phyloP scores from a whole-genome alignment of 2,888 invertebrate genomes.

The Agrochola lychnidis region DNA sequence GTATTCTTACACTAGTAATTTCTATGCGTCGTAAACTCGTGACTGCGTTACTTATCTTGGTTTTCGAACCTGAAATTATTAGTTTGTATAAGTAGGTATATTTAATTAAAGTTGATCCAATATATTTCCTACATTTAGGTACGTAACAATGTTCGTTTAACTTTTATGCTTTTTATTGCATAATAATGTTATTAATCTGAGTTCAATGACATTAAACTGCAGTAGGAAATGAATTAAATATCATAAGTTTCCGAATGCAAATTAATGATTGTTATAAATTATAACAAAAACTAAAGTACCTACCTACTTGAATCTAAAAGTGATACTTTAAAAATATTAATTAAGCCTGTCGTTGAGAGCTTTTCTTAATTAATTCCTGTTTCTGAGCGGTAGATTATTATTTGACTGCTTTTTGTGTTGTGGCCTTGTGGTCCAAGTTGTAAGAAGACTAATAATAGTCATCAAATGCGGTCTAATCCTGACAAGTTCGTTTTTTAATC shows the following conservation, averaged over 20 bases:
- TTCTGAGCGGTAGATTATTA: constrained; percentile 5
- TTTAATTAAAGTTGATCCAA: no score
- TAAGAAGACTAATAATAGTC: not conserved
- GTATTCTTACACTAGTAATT: no score
- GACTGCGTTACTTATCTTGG: not conserved
- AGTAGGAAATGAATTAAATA: constrained; percentile 11
- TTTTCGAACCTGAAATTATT: no score
- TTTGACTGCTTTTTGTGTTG: constrained; percentile 5
- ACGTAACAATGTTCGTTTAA: no score
- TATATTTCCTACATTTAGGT: no score
- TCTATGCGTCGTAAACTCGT: not conserved
- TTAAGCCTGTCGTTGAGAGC: not conserved
- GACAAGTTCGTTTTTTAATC: not conserved
- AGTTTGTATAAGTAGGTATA: no score
- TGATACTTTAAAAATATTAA: not conserved
- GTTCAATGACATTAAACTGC: constrained; percentile 9
- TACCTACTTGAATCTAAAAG: constrained; percentile 12
- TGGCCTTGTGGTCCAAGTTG: constrained; percentile 20
- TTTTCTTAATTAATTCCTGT: constrained; percentile 47
- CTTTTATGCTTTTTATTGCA: not conserved
- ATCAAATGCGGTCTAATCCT: not conserved
- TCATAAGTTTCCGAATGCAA: not conserved
- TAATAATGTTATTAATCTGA: not conserved
- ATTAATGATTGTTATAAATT: constrained; percentile 37
- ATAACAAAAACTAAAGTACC: constrained; percentile 14